Percentiles rank a stretch among this genome's conserved stretches.
These are phyloP conservation scores for Neodon shergylaensis DNA, from an alignment of 2,113 vertebrate genomes.

Conservation along the genomic window DNA sequence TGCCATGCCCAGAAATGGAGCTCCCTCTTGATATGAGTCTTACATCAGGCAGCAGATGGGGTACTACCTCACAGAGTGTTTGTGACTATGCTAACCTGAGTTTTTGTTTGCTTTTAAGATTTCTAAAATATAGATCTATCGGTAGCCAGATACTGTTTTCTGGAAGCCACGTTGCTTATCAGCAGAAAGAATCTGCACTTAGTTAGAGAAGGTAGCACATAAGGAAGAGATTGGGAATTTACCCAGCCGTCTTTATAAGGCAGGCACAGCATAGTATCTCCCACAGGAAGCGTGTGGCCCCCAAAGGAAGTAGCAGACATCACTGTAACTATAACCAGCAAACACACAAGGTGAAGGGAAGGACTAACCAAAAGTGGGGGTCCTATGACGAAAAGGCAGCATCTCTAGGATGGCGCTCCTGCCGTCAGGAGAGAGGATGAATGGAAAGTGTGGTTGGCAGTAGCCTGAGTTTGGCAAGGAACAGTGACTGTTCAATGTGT, in stretches of 20 bases:
- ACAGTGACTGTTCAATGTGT: not conserved
- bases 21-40: not conserved
- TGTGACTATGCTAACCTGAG: not conserved
- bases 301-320: not conserved
- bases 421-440: not conserved
- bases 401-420: not conserved
- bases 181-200: not conserved
- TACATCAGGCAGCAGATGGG: not conserved
- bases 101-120: conserved; percentile 8
- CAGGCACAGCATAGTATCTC: not conserved
- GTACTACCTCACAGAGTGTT: not conserved
- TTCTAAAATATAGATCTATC: not conserved
- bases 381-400: not conserved
- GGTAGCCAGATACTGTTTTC: not conserved
- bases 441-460: not conserved
- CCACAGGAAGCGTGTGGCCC: not conserved
- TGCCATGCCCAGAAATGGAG: not conserved
- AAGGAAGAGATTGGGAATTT: not conserved
- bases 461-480: not conserved
- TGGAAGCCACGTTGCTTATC: not conserved
- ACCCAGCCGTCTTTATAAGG: not conserved
- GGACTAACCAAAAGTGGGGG: not conserved
- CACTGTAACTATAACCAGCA: not conserved
- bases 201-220: not conserved
- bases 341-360: not conserved